Base-by-base conservation (phyloP, 2,888 invertebrate species). In the Noctua comes region DNA sequence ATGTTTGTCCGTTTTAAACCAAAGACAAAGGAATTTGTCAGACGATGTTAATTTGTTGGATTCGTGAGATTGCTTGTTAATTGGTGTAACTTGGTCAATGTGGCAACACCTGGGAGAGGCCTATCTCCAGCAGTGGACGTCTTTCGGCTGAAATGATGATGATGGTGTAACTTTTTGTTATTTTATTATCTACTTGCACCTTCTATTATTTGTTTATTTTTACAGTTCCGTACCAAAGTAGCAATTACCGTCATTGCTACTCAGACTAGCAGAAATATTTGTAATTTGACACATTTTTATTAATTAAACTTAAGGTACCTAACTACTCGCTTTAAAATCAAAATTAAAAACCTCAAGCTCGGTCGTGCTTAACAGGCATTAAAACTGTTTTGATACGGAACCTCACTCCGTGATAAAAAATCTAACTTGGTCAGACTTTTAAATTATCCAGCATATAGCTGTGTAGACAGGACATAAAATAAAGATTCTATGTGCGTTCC, bases 11-110 rank as follows among this genome's bases (percentile, higher is more conserved):
- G n/a, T 64, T 54, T 68, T 62, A 24, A 1, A 8, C 46, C 6
- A 1, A 21, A 57, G 8, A 74, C 82, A 73, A 73, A 48, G 13
- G n/a, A 31, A n/a, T 18, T 21, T 3, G 16, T 73, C 27, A 40
- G 21, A 24, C 46, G 5, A 2, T 48, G n/a, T 40, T 73, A 48
- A 48, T 66, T 62, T 10, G 5, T 54, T 16, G 7, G 8, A 5
- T 18, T 43, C 31, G 13, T 10, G 11, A 0, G 21, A 43, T 46
- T 64, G 18, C 18, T 31, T 24, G 8, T 64, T 43, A 6, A 48
- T 76, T 76, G 8, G 54, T n/a, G 27, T 73, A 18, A 48, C 24
- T 31, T 16, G n/a, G n/a, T n/a, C n/a, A n/a, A n/a, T n/a, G n/a
- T n/a, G n/a, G n/a, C n/a, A n/a, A n/a, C n/a, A n/a, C n/a, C n/a